Evolutionary conservation across 2,888 invertebrate genomes (phyloP).

Genomic region (Norana najaformis): DNA sequence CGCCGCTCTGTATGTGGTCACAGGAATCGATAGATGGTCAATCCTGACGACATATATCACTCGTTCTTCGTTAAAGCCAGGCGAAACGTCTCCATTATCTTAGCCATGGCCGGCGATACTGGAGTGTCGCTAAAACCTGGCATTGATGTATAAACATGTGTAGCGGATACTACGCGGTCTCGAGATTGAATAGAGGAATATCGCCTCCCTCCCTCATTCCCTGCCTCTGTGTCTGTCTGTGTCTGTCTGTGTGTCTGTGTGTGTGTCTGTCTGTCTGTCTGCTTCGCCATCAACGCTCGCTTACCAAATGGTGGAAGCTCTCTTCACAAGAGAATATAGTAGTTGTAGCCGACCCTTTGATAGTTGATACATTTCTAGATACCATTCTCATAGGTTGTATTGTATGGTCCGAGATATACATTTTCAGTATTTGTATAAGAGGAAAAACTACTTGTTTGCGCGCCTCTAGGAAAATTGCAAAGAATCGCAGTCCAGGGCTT

Average conservation of each 20-base stretch:
- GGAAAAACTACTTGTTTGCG: too few relatives aligned
- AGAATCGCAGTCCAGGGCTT: too few relatives aligned
- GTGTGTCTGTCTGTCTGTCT: not conserved
- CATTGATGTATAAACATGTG: constrained; percentile 13
- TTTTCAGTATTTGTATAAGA: too few relatives aligned
- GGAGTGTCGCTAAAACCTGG: not conserved
- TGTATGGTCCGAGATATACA: too few relatives aligned
- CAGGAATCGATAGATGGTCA: not conserved
- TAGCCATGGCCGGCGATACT: not conserved
- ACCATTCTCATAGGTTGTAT: too few relatives aligned
- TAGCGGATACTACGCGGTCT: not conserved
- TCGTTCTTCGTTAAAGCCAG: not conserved
- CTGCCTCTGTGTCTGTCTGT: not conserved
- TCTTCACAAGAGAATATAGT: not conserved
- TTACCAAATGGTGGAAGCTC: not conserved
- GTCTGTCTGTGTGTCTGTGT: not conserved
- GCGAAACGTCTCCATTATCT: not conserved
- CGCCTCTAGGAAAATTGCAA: too few relatives aligned
- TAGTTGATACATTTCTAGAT: not conserved
- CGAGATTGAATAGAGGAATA: not conserved
- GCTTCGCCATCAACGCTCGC: not conserved
- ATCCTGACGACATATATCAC: not conserved
- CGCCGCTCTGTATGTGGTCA: not conserved
- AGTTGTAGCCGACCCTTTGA: not conserved
- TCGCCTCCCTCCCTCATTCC: not conserved